Evolutionary conservation across 2,797 vertebrate species (phyloP).

Genomic region (Loris lydekkerianus): DNA sequence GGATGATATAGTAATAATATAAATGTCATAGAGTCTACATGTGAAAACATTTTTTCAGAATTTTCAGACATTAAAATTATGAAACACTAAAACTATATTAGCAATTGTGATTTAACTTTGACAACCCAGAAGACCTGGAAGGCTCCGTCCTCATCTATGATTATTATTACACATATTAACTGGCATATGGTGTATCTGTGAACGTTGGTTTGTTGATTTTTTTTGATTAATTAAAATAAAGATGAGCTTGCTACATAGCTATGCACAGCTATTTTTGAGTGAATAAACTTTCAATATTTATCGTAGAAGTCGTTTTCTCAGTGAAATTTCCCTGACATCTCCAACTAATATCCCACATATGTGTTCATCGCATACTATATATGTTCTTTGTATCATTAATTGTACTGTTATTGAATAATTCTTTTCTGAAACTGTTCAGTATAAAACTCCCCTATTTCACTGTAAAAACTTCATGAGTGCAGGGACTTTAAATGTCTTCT

Average conservation of each 20-base stretch:
- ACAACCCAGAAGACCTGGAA: not conserved
- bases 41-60: not conserved
- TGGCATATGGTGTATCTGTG: not conserved
- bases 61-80: not conserved
- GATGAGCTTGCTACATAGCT: not conserved
- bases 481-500: not conserved
- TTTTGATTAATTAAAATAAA: constrained; percentile 17
- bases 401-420: not conserved
- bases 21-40: not conserved
- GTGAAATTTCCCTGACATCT: not conserved
- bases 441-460: not conserved
- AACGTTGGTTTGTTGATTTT: not conserved
- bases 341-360: constrained; percentile 15
- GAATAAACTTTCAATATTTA: constrained; percentile 35
- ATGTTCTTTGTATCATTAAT: constrained; percentile 17
- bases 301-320: constrained; percentile 17
- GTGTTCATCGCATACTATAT: not conserved
- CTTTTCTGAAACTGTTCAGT: not conserved
- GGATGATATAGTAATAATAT: not conserved
- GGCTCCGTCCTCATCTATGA: not conserved
- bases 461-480: not conserved
- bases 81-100: not conserved
- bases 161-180: not conserved
- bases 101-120: not conserved
- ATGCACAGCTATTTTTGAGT: not conserved